Base-by-base conservation (phyloP, 2,797 vertebrate species). In the Melanotaenia parkinsoni region DNA sequence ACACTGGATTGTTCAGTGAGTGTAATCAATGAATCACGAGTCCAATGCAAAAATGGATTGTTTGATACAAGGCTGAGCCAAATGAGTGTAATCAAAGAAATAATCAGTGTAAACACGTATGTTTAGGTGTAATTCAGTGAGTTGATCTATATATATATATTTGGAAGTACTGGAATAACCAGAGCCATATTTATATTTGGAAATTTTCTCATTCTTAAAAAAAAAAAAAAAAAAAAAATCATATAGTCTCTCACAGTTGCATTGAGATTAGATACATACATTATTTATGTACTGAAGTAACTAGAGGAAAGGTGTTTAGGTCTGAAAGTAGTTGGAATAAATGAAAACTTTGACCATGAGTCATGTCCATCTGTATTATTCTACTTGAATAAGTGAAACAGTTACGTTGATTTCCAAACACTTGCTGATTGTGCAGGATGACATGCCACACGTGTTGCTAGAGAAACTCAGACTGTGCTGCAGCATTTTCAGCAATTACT, bases 11-110 rank as follows among this genome's bases (percentile, higher is more conserved):
- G 51, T 58, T 67, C 56, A 22, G 33, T 26, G 51, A 28, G 54
- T 66, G 62, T 77, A 77, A 68, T 47, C 78, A 62, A 30, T 61
- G 37, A 80, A 71, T 79, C 59, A 65, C 24, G 18, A 54, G 54
- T 66, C 53, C 71, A 61, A 68, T 62, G 63, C 37, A 76, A 59
- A 66, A 57, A 40, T 10, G 20, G 51, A 32, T 22, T 37, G 50
- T 63, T 37, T 13, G 14, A n/a, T 18, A 38, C 38, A 61, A 79
- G 65, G 61, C 35, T 35, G 57, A 79, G 47, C 54, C 51, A 63
- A 65, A 72, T 24, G 40, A 43, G 24, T 1, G 11, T 32, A 38
- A 67, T 58, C 56, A 43, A 66, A 68, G 58, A 58, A 37, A 61
- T 75, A 60, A 81, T 69, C 18, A 33, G 37, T 67, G 60, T 37